Conservation (phyloP, 2,797 vertebrate genomes). For the Spea hammondii region DNA sequence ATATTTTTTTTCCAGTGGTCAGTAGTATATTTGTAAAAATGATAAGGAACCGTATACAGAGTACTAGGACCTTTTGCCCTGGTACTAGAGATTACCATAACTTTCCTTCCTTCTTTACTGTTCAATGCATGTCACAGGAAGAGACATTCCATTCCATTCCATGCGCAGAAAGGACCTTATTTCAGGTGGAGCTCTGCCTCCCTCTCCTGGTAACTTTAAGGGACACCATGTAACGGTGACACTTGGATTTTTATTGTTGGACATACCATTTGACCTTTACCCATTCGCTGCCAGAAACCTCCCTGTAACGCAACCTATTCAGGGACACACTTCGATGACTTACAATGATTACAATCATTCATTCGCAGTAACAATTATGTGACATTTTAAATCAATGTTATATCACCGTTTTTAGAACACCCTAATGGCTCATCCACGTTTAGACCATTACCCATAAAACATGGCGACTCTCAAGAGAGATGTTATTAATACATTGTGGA, state of each 20-base stretch:
- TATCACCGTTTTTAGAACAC: neutral
- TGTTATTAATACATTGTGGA: no score
- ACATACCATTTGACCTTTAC: conserved; percentile 6
- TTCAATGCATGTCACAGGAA: no score
- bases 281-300: neutral
- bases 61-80: no score
- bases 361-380: neutral
- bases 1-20: no score
- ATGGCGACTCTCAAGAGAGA: no score
- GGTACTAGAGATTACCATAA: no score
- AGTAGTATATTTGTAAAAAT: no score
- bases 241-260: no score
- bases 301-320: conserved; percentile 5
- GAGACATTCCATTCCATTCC: no score
- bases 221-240: neutral
- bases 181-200: neutral
- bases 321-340: neutral
- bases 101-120: no score
- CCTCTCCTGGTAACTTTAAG: conserved; percentile 8
- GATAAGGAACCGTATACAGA: no score
- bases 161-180: neutral
- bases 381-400: neutral
- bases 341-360: neutral
- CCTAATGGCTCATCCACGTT: neutral
- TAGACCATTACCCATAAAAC: no score